A percentile compares a stretch with the other conserved stretches of the same genome.
These are phyloP conservation scores for Oophaga sylvatica DNA, from an alignment of 2,797 vertebrate species.

Conservation along the genomic window DNA sequence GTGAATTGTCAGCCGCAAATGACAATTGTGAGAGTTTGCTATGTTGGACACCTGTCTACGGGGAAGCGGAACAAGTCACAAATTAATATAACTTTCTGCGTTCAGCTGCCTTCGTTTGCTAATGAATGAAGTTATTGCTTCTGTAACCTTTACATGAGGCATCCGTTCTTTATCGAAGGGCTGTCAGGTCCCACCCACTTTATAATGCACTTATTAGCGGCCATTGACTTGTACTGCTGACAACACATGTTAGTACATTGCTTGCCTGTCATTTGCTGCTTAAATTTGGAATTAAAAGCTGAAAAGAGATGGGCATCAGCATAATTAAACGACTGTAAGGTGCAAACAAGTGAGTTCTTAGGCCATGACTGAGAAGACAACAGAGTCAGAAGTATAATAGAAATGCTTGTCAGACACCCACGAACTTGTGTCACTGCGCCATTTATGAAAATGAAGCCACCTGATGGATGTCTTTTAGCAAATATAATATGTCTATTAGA, in stretches of 20 bases:
- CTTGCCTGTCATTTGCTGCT: conserved; percentile 22
- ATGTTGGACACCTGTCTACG: conserved; percentile 42
- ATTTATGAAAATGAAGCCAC: conserved; percentile 64
- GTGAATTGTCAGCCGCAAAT: conserved; percentile 52
- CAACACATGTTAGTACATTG: neutral
- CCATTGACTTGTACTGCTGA: conserved; percentile 31
- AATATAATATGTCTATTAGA: conserved; percentile 59
- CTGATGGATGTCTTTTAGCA: conserved; percentile 56
- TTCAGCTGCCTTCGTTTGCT: conserved; percentile 13
- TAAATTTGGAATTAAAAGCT: conserved; percentile 36
- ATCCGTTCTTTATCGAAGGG: neutral
- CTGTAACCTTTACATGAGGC: conserved; percentile 28
- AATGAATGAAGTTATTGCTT: conserved; percentile 42
- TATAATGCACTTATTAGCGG: conserved; percentile 6
- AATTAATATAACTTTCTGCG: conserved; percentile 37
- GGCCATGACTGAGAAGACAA: neutral
- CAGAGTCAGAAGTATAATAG: conserved; percentile 14
- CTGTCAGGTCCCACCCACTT: neutral
- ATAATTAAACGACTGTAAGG: conserved; percentile 36
- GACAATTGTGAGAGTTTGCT: conserved; percentile 49
- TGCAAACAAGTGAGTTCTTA: conserved; percentile 5
- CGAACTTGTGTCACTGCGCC: neutral
- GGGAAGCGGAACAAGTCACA: conserved; percentile 31
- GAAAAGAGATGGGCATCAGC: conserved; percentile 5
- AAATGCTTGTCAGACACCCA: conserved; percentile 25